Base-by-base conservation (phyloP, 2,113 vertebrate genomes). In the Phodopus roborovskii region DNA sequence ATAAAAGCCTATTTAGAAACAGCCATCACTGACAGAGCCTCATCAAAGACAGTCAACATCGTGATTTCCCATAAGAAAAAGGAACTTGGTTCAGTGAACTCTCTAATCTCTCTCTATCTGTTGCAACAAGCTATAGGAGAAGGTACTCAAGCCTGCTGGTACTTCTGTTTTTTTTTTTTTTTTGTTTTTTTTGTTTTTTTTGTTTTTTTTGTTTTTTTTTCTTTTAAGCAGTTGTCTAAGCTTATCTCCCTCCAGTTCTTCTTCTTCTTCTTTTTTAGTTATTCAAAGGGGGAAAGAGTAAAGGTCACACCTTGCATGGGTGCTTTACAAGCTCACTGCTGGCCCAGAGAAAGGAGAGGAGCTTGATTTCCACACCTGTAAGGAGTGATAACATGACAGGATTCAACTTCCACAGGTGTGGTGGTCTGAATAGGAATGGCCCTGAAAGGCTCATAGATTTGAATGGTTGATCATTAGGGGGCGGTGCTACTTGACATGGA, bases 1-100 rank as follows among this genome's bases (percentile, higher is more conserved):
- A 74, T 70, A 60, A 87, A 92, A 81, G 79, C 45, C 19, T 15
- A 5, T 39, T 88, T 66, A 94, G 94, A 90, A 96, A 74, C 48
- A 24, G 45, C 62, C 56, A 48, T 60, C 17, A 8, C 5, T 36
- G 81, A 48, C 16, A 39, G 0, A 28, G 48, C 15, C 83, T 74
- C 8, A 70, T 15, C 33, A 92, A 68, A 90, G 83, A 85, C 90
- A 84, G 48, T 15, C 53, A 45, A 33, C 39, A 28, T 70, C 82
- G 82, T 8, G 66, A 48, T 48, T 74, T 70, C 24, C 39, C 16
- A 45, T 60, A n/a, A 95, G 74, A 94, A 45, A 90, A 9, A 58
- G 62, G 75, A 66, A 74, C 81, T 17, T 62, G 30, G 58, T 53
- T 64, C 78, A 64, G 5, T 22, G 53, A 39, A 17, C 30, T 70